Base-by-base conservation (phyloP, 2,797 vertebrate genomes). In the Acanthopagrus latus region DNA sequence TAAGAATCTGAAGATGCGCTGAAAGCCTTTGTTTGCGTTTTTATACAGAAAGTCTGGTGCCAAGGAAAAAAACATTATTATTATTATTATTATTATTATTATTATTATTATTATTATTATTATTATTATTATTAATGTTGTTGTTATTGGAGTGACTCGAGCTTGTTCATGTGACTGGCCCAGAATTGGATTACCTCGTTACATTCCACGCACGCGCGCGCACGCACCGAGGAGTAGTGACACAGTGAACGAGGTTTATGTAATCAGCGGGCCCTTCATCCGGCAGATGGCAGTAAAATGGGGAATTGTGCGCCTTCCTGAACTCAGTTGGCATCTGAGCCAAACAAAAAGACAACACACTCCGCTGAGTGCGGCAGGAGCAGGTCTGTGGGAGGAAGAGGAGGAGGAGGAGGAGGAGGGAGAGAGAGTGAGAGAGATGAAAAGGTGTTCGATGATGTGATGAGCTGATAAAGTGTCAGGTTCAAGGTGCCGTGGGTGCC, bases 261-360 rank as follows among this genome's bases (percentile, higher is more conserved):
- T 95, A 93, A 95, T 92, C 92, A 79, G 82, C 79, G 38, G 74
- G 81, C 83, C 88, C 88, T 88, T 89, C 91, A 89, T 93, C 94
- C 94, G 92, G 94, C 92, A 95, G 95, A 94, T 95, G 95, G 94
- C 94, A 88, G 91, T 93, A 94, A 93, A 92, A 93, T 91, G 80
- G 89, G 87, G 86, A 84, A 89, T 84, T 90, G 86, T 88, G 84
- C 64, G 77, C 79, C 71, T 84, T 80, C 81, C 67, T 89, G 88
- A 91, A 91, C 89, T 84, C 88, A 84, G 83, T 77, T 93, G 93
- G 87, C 90, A 80, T 55, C 64, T 20, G 63, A 77, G 72, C 84
- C 79, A 81, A 89, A 91, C 78, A 87, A 86, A 90, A 89, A 89
- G 66, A 81, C 73, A 75, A 52, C 58, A 80, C 62, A 78, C 69